Conservation (phyloP, 2,113 vertebrate genomes). For the Silurus asotus region DNA sequence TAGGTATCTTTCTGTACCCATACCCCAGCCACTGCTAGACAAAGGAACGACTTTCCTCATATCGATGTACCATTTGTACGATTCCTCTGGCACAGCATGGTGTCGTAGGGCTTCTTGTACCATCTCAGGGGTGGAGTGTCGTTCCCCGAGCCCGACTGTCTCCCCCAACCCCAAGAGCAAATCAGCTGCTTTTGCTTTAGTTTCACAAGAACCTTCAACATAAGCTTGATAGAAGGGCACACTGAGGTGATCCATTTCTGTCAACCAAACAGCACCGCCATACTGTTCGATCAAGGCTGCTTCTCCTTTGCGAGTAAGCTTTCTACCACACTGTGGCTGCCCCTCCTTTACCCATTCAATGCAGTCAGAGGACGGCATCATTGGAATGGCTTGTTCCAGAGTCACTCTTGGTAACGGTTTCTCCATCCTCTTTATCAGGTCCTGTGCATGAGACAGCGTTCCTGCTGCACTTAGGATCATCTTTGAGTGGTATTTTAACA, state of each 20-base stretch:
- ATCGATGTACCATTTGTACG: conserved; percentile 76
- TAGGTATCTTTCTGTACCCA: conserved; percentile 77
- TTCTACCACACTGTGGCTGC: conserved; percentile 73
- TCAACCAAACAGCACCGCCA: conserved; percentile 74
- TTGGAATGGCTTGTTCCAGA: conserved; percentile 70
- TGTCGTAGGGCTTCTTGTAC: conserved; percentile 72
- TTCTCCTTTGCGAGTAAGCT: conserved; percentile 77
- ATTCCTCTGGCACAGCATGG: conserved; percentile 70
- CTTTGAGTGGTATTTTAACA: conserved; percentile 71
- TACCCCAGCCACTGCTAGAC: conserved; percentile 77
- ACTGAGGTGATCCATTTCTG: conserved; percentile 77
- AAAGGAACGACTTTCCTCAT: conserved; percentile 72
- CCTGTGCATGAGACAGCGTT: conserved; percentile 64
- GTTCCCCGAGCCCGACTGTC: conserved; percentile 77
- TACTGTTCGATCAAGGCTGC: conserved; percentile 70
- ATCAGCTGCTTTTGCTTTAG: conserved; percentile 76
- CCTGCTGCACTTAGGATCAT: conserved; percentile 70
- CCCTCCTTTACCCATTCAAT: conserved; percentile 74
- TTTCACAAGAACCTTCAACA: conserved; percentile 63
- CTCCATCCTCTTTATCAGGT: conserved; percentile 64
- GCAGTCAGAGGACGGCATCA: conserved; percentile 74
- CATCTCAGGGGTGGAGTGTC: conserved; percentile 70
- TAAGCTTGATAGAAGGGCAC: conserved; percentile 80
- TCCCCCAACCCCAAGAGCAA: conserved; percentile 76
- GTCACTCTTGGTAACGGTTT: conserved; percentile 68